Evolutionary conservation across 1,140 invertebrate genomes (phyloP), one percentile per base, ranked within the genome.

Genomic region (Antheraea pernyi): DNA sequence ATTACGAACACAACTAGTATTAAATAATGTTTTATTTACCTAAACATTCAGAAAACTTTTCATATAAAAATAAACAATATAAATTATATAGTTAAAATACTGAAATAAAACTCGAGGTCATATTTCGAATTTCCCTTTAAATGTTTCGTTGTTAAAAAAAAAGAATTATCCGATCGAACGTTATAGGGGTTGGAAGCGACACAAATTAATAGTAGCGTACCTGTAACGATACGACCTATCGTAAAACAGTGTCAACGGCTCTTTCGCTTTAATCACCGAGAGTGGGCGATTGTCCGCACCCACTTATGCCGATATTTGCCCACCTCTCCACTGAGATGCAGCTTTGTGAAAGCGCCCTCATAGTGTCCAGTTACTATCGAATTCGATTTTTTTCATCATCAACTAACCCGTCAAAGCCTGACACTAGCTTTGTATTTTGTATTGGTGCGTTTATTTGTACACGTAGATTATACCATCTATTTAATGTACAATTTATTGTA

Each of bases 191-290:
- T 72, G 76, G 77, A 82, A 75, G 78, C 69, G 65, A 69, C 66
- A 76, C 73, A 84, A 85, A 88, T 87, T 87, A 85, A 88, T 87
- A 81, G 75, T 79, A 76, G 76, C 78, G 77, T 76, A 68, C 74
- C 77, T 73, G 81, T 74, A 81, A 87, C 77, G 80, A 78, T 36
- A 67, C 67, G 81, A 79, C 71, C 77, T 79, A 80, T 88, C 85
- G 82, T 89, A 88, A 89, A 89, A 91, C 84, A 84, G 83, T 88
- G 89, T 89, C 88, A 89, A 89, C 83, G 83, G 76, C 85, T 89
- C 86, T 90, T 79, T 82, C 81, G 78, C 77, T 91, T 91, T 91
- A 91, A 91, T 91, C 89, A 91, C 86, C 77, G 85, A 85, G 86
- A 91, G 86, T 90, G 84, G 82, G 80, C 82, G 85, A 87, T 89